A percentile compares a stretch with the other conserved stretches of the same genome.
Evolutionary conservation across 2,797 vertebrate genomes (phyloP).

Genomic region (Erethizon dorsatum): DNA sequence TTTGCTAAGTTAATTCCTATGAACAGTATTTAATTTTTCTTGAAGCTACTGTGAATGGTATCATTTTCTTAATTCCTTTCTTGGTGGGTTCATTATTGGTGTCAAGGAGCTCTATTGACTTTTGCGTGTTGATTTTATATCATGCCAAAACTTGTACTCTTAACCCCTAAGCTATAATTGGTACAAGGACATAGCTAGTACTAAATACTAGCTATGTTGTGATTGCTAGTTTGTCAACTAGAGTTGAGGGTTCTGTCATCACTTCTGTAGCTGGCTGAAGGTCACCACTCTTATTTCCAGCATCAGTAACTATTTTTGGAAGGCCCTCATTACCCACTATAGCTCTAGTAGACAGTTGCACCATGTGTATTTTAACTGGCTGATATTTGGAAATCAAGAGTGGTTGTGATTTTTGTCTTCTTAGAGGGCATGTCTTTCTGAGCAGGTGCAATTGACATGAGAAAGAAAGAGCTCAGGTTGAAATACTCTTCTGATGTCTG

Average conservation of each 20-base stretch:
- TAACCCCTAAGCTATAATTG: neutral
- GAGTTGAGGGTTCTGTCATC: neutral
- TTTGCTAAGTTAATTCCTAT: neutral
- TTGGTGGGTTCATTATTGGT: neutral
- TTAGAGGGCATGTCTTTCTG: neutral
- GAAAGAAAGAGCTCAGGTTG: neutral
- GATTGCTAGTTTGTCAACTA: neutral
- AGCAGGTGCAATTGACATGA: neutral
- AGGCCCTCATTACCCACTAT: neutral
- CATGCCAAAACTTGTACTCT: neutral
- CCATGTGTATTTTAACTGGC: neutral
- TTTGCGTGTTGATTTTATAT: neutral
- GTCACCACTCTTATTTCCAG: neutral
- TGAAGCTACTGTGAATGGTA: neutral
- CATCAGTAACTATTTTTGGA: constrained; percentile 34
- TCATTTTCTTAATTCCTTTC: neutral
- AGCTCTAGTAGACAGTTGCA: neutral
- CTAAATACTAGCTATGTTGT: neutral
- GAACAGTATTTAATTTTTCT: neutral
- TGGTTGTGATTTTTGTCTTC: constrained; percentile 21
- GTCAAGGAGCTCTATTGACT: neutral
- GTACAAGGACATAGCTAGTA: neutral
- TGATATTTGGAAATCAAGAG: constrained; percentile 32
- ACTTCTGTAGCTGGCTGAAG: constrained; percentile 9
- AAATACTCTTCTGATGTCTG: neutral